Percentiles rank a stretch among this genome's conserved stretches.
Conservation (phyloP, 2,888 invertebrate genomes). For the Lasiommata megera region DNA sequence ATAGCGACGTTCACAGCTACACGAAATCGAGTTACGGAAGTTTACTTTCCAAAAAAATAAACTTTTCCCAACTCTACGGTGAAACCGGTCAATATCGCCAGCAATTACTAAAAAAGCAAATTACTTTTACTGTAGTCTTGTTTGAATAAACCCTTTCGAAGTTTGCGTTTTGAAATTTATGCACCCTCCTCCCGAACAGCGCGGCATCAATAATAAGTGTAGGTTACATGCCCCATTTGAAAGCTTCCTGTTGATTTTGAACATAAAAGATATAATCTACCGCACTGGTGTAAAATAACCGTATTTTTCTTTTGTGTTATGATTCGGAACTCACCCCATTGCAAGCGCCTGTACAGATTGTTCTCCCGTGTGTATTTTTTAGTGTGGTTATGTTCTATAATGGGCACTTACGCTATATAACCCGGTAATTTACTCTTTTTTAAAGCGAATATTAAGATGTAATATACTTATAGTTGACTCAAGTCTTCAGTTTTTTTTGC, state of each 20-base stretch:
- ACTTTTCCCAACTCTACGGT: slow-evolving; percentile 42
- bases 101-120: slow-evolving; percentile 56
- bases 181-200: slow-evolving; percentile 64
- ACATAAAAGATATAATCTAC: slow-evolving; percentile 80
- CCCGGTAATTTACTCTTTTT: slow-evolving; percentile 35
- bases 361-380: slow-evolving; percentile 44
- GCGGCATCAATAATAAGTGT: slow-evolving; percentile 77
- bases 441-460: slow-evolving; percentile 26
- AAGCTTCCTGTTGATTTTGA: slow-evolving; percentile 80
- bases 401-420: slow-evolving; percentile 37
- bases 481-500: too few relatives aligned
- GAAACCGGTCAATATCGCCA: slow-evolving; percentile 39
- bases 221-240: slow-evolving; percentile 81
- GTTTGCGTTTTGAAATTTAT: slow-evolving; percentile 68
- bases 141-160: slow-evolving; percentile 70
- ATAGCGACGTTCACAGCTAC: slow-evolving; percentile 13
- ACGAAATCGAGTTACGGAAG: background rate
- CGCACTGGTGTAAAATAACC: slow-evolving; percentile 79
- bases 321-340: slow-evolving; percentile 65
- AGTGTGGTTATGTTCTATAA: slow-evolving; percentile 52
- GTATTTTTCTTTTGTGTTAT: slow-evolving; percentile 77
- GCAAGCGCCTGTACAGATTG: slow-evolving; percentile 55
- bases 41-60: slow-evolving; percentile 5
- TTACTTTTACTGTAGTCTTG: slow-evolving; percentile 47
- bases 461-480: too few relatives aligned